phyloP scores from a whole-genome alignment of 1,140 invertebrate species.

The Drosophila athabasca region DNA sequence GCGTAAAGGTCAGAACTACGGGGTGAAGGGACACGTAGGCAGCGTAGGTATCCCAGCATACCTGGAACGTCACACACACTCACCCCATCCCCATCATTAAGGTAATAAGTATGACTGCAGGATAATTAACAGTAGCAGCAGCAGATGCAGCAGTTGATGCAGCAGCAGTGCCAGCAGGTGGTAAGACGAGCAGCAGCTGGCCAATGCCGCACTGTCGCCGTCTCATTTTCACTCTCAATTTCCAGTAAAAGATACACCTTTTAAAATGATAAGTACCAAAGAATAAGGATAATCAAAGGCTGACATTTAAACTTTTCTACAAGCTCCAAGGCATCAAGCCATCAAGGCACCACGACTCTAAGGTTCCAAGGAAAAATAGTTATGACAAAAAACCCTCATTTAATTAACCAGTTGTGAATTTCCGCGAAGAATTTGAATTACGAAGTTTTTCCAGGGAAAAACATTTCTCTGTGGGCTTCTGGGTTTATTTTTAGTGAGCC shows the following conservation, averaged over 20 bases:
- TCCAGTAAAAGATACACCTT: no score
- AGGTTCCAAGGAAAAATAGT: no score
- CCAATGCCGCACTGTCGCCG: no score
- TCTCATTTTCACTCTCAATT: no score
- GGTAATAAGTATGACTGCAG: constrained; percentile 67
- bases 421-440: neutral
- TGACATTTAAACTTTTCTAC: no score
- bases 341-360: no score
- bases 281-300: no score
- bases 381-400: no score
- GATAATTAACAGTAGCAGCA: constrained; percentile 69
- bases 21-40: constrained; percentile 51
- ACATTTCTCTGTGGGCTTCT: neutral
- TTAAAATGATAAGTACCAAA: no score
- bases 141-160: constrained; percentile 31
- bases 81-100: constrained; percentile 52
- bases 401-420: no score
- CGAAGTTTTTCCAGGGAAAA: constrained; percentile 9
- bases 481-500: constrained; percentile 8
- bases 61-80: neutral
- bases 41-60: constrained; percentile 30
- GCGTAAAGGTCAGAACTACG: neutral
- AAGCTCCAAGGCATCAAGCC: no score
- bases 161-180: constrained; percentile 12
- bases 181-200: no score